Evolutionary conservation across 2,113 vertebrate genomes (phyloP).

Genomic region (Cygnus atratus): DNA sequence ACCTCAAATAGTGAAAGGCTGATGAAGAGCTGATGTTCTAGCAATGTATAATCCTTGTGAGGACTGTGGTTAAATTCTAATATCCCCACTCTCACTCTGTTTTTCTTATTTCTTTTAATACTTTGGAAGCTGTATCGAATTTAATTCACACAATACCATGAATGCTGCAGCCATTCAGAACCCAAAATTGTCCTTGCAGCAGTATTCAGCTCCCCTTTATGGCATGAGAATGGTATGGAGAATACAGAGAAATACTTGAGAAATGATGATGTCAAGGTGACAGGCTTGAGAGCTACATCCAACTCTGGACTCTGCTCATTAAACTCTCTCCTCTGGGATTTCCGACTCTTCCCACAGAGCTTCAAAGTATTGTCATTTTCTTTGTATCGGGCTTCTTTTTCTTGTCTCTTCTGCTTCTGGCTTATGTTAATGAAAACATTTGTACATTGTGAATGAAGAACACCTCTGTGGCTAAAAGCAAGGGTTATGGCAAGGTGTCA

Average conservation of each 20-base stretch:
- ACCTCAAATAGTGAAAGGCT: neutral
- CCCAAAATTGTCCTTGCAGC: neutral
- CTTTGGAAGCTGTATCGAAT: accelerated
- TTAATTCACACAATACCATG: neutral
- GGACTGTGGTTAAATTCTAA: neutral
- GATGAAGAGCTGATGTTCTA: neutral
- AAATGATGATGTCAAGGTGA: neutral
- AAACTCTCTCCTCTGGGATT: neutral
- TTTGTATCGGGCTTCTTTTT: neutral
- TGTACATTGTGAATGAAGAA: neutral
- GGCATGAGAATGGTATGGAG: neutral
- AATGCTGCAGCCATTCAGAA: neutral
- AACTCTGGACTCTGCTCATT: neutral
- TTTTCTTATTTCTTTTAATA: neutral
- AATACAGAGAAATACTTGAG: neutral
- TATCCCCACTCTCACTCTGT: neutral
- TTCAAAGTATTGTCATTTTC: neutral
- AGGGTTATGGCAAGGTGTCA: neutral
- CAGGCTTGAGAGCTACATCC: neutral
- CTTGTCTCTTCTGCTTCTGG: neutral
- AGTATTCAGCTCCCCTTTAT: neutral
- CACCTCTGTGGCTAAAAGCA: neutral
- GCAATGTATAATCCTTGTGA: neutral
- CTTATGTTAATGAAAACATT: neutral
- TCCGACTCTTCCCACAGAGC: neutral